These are phyloP conservation scores for Carcharodon carcharias DNA, from an alignment of 2,797 vertebrate genomes.

Conservation along the genomic window DNA sequence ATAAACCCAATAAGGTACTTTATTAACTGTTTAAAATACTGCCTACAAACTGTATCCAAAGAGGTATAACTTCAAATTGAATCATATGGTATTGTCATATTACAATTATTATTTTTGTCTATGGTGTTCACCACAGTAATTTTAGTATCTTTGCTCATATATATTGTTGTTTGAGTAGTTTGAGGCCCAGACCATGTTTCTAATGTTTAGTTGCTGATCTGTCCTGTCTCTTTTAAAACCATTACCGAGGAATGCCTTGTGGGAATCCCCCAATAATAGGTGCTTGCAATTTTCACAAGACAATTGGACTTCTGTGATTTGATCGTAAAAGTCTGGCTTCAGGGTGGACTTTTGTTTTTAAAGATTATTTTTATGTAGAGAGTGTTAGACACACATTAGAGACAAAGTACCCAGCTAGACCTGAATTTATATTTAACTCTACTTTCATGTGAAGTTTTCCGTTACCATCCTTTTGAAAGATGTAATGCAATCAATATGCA, in stretches of 20 bases:
- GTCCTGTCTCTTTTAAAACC: neutral
- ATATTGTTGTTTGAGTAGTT: neutral
- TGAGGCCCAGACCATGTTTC: neutral
- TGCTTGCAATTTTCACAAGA: neutral
- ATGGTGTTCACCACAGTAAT: neutral
- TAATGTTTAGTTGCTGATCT: neutral
- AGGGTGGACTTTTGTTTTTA: neutral
- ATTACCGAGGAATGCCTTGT: neutral
- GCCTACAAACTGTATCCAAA: neutral
- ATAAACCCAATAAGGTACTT: neutral
- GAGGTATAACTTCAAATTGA: neutral
- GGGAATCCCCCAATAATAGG: neutral
- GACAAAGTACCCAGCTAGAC: neutral
- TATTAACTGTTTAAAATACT: neutral
- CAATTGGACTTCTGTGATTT: neutral
- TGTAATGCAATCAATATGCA: neutral
- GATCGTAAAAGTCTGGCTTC: neutral
- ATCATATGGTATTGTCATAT: neutral
- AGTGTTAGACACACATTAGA: neutral
- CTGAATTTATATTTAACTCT: neutral
- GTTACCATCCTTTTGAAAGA: neutral
- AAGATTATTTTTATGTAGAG: neutral
- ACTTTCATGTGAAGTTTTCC: neutral
- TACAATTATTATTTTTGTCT: neutral
- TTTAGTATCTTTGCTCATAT: neutral